Evolutionary conservation across 2,888 invertebrate genomes (phyloP).

Genomic region (Rutpela maculata): DNA sequence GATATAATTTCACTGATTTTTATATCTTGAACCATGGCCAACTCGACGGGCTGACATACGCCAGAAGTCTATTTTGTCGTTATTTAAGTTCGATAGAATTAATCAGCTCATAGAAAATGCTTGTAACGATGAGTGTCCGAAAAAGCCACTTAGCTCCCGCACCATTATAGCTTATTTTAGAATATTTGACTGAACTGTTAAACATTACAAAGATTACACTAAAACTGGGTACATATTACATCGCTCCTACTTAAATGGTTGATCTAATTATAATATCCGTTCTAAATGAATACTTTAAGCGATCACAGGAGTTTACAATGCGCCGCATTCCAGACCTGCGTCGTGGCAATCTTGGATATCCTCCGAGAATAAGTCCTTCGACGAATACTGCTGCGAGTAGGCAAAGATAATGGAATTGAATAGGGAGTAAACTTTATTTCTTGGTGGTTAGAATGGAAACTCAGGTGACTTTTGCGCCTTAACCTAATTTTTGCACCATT

Average conservation of each 20-base stretch:
- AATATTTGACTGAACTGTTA: no score
- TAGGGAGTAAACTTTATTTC: constrained; percentile 31
- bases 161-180: no score
- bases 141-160: no score
- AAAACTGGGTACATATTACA: no score
- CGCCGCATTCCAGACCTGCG: constrained; percentile 29
- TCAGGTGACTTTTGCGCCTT: constrained; percentile 10
- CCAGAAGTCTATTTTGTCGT: no score
- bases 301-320: constrained; percentile 20
- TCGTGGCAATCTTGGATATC: constrained; percentile 35
- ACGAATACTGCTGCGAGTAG: constrained; percentile 33
- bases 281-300: not conserved
- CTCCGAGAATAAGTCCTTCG: constrained; percentile 37
- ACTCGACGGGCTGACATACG: no score
- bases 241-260: not conserved
- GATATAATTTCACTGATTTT: no score
- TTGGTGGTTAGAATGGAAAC: constrained; percentile 33
- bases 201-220: not conserved
- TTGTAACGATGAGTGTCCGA: no score
- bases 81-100: no score
- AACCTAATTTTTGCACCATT: constrained; percentile 21
- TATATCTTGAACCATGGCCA: no score
- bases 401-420: constrained; percentile 42
- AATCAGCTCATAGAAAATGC: no score
- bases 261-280: not conserved